phyloP scores from a whole-genome alignment of 2,888 invertebrate genomes.

The Heteromurus nitidus region DNA sequence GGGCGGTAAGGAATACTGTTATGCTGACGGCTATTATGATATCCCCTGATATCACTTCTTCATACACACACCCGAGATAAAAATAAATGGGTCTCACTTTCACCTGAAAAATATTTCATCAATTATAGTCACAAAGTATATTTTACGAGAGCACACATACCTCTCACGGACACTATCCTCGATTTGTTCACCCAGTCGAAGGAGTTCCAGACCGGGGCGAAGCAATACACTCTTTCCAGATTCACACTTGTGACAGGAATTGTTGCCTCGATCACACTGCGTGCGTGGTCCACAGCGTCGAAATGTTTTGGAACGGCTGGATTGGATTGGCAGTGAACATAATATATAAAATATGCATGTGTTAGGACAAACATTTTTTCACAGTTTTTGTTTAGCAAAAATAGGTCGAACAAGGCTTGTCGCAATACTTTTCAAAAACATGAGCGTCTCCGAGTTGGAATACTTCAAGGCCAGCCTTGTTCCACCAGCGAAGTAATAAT shows the following conservation, averaged over 20 bases:
- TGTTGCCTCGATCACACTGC: conserved; percentile 40
- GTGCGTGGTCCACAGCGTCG: conserved; percentile 16
- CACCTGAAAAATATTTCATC: background rate
- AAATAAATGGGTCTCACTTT: too few relatives aligned
- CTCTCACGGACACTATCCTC: conserved; percentile 46
- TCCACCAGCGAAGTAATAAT: conserved; percentile 62
- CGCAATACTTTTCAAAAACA: conserved; percentile 61
- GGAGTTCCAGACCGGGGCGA: conserved; percentile 67
- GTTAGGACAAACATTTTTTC: background rate
- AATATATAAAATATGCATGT: too few relatives aligned
- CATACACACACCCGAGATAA: background rate
- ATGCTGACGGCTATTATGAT: conserved; percentile 55
- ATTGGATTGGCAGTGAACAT: background rate
- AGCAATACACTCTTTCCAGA: conserved; percentile 64
- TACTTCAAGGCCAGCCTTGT: conserved; percentile 60
- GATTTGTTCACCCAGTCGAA: conserved; percentile 66
- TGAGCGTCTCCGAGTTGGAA: conserved; percentile 36
- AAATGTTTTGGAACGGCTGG: conserved; percentile 26
- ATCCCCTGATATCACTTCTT: conserved; percentile 49
- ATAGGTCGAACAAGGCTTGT: too few relatives aligned
- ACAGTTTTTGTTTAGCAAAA: background rate
- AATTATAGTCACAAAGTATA: background rate
- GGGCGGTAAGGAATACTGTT: conserved; percentile 53
- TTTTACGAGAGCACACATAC: too few relatives aligned
- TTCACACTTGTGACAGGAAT: conserved; percentile 45